phyloP scores from a whole-genome alignment of 2,888 invertebrate species.

The Nasonovia ribisnigri region DNA sequence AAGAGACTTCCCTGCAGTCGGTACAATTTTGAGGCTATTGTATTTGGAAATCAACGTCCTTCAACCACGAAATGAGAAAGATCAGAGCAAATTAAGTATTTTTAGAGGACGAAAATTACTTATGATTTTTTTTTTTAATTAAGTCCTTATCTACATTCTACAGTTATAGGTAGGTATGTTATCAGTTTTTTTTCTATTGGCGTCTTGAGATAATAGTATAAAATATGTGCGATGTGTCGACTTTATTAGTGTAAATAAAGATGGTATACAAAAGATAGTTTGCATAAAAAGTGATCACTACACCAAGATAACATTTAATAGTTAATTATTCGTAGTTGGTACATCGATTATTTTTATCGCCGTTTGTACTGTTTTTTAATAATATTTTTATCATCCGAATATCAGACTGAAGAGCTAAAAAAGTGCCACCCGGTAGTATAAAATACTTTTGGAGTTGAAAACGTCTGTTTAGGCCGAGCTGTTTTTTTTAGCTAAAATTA shows the following conservation, averaged over 20 bases:
- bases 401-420: not conserved
- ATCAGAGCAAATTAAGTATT: not conserved
- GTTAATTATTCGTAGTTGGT: not conserved
- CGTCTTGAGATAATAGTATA: not conserved
- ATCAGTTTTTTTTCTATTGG: not conserved
- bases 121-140: not conserved
- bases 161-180: not conserved
- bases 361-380: not conserved
- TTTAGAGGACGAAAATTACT: not conserved
- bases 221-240: not conserved
- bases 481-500: not conserved
- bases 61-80: not conserved
- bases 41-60: not conserved
- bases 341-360: not conserved
- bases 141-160: not conserved
- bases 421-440: not conserved
- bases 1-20: too few relatives aligned
- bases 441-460: not conserved
- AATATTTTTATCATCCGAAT: not conserved
- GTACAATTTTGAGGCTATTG: too few relatives aligned
- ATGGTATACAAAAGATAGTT: not conserved
- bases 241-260: not conserved
- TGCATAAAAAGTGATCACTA: not conserved
- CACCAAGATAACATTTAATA: not conserved
- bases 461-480: not conserved